Evolutionary conservation across 2,888 invertebrate species (phyloP), one percentile per base, ranked within the genome.

Genomic region (Catotricha subobsoleta): DNA sequence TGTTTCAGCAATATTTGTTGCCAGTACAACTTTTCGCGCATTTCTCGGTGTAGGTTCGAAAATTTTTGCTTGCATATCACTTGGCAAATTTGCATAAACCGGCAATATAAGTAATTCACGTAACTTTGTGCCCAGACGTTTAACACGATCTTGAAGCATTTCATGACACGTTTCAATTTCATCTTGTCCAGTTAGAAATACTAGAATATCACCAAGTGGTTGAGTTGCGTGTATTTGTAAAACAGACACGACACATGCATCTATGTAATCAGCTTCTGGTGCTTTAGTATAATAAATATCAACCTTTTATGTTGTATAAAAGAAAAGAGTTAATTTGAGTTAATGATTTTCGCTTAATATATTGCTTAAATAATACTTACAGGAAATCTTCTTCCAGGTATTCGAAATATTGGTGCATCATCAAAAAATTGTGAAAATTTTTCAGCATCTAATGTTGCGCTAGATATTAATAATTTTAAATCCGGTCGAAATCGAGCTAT

Each of bases 231-330:
- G 98, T 50, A 98, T 99, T 66, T 99, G 98, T 48, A 98, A 67
- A 23, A 98, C 79, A 0, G 95, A 91, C 1, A 94, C 90, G n/a
- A 95, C 92, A 58, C 90, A 82, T 0, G 97, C 97, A 61, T 98
- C 95, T 37, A 98, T 80, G 60, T 97, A 98, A 67, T 98, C 95
- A 2, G 97, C 95, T 66, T 98, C 98, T 0, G 98, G 98, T 0
- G 97, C 95, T 68, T 94, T 92, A 1, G 98, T 98, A 57, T 98
- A 99, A 62, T 90, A 98, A 53, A 98, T 92, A 58, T 98, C 90
- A 0, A 99, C 54, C 55, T 55, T 12, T 18, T 36, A 27, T 36
- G 20, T 12, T 28, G 8, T 20, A 13, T 31, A 20, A 15, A 40
- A 36, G 28, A 16, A 37, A 34, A 20, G 10, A 31, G 3, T 37